These are phyloP conservation scores for Onychomys leucogaster DNA, from an alignment of 2,797 vertebrate genomes.

Conservation along the genomic window DNA sequence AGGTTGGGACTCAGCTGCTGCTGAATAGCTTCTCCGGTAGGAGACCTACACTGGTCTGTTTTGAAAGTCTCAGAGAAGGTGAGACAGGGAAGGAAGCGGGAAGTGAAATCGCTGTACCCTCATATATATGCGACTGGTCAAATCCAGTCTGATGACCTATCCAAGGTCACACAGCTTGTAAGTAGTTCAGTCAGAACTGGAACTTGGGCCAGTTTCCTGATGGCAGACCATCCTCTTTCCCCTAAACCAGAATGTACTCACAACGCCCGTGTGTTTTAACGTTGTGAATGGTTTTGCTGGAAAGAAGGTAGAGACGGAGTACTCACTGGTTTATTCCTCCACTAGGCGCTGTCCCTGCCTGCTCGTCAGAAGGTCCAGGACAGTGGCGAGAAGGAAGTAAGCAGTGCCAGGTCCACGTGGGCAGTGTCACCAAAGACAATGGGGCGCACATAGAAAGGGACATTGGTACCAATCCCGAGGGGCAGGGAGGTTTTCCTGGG, in stretches of 20 bases:
- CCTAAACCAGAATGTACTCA: background rate
- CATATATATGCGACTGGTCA: background rate
- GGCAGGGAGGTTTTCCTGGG: background rate
- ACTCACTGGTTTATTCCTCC: background rate
- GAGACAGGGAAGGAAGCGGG: background rate
- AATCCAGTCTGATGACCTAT: conserved; percentile 35
- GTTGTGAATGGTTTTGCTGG: conserved; percentile 30
- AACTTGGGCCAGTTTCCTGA: background rate
- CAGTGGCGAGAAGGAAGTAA: background rate
- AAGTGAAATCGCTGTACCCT: background rate
- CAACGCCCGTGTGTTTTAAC: background rate
- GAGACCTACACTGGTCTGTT: conserved; percentile 21
- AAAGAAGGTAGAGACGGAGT: background rate
- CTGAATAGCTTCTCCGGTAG: conserved; percentile 58
- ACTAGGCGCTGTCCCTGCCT: background rate
- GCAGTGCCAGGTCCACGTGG: background rate
- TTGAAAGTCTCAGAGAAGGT: background rate
- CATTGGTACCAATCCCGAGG: background rate
- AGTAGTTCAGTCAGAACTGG: background rate
- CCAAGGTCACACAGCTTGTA: background rate
- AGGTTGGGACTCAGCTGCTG: conserved; percentile 63
- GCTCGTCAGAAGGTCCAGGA: background rate
- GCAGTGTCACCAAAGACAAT: background rate
- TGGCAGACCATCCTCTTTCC: background rate
- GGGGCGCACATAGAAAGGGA: background rate